phyloP scores from a whole-genome alignment of 2,113 vertebrate species.

The Leptobrachium leishanense region DNA sequence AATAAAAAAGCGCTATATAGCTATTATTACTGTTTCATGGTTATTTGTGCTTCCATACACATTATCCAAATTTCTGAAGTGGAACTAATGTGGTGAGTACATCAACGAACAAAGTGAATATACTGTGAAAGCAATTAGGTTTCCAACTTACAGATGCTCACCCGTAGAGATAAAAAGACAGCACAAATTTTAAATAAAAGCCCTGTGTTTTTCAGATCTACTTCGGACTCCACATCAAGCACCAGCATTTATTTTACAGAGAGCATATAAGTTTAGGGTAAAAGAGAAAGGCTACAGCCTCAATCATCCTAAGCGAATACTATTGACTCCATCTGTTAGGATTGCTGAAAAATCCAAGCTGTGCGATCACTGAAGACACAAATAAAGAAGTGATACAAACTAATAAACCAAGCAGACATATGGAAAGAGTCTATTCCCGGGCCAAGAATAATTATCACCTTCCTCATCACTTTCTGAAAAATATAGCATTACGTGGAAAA shows the following conservation, averaged over 20 bases:
- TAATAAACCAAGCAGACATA: slow-evolving; percentile 17
- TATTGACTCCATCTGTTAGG: slow-evolving; percentile 22
- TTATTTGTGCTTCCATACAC: slow-evolving; percentile 15
- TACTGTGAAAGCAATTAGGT: slow-evolving; percentile 35
- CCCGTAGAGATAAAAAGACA: slow-evolving; percentile 38
- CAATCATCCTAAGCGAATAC: slow-evolving; percentile 8
- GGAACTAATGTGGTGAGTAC: slow-evolving; percentile 35
- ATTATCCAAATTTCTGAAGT: slow-evolving; percentile 33
- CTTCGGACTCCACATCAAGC: neutral
- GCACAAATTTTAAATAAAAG: neutral
- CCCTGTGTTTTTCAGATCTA: neutral
- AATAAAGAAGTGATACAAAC: slow-evolving; percentile 22
- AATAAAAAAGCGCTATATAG: neutral
- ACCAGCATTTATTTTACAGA: neutral
- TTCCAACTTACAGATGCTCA: slow-evolving; percentile 29
- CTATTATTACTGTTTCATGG: slow-evolving; percentile 25
- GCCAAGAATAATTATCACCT: slow-evolving; percentile 26
- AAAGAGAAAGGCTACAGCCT: neutral
- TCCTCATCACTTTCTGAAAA: slow-evolving; percentile 11
- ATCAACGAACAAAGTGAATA: slow-evolving; percentile 38
- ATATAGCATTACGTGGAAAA: neutral
- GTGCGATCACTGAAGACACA: slow-evolving; percentile 19
- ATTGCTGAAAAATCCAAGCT: slow-evolving; percentile 9
- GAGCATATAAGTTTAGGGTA: neutral
- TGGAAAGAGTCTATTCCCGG: slow-evolving; percentile 7